phyloP scores from a whole-genome alignment of 2,113 vertebrate genomes.

The Gambusia affinis region DNA sequence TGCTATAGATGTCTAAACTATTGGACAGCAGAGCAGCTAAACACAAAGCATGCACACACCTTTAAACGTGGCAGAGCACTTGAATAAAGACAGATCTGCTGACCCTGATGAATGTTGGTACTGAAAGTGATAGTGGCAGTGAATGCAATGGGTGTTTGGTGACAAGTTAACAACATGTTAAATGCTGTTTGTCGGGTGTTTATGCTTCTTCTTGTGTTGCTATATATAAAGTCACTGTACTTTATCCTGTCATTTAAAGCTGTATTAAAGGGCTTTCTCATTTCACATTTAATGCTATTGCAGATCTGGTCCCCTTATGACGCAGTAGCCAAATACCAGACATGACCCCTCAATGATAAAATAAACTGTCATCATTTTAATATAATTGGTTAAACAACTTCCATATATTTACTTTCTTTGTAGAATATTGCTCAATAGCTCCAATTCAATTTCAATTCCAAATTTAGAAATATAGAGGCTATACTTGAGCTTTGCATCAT shows the following conservation, averaged over 20 bases:
- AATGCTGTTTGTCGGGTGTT: slow-evolving; percentile 1
- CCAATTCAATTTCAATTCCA: background rate
- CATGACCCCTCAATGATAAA: background rate
- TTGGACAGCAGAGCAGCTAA: slow-evolving; percentile 67
- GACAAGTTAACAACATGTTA: slow-evolving; percentile 16
- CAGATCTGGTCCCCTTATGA: background rate
- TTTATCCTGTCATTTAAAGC: background rate
- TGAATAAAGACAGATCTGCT: slow-evolving; percentile 32
- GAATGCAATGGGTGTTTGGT: slow-evolving; percentile 17
- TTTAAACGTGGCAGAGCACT: slow-evolving; percentile 15
- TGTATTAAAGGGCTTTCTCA: background rate
- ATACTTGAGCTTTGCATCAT: too few relatives aligned
- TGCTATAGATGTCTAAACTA: slow-evolving; percentile 79
- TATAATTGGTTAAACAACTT: background rate
- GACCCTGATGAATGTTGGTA: background rate
- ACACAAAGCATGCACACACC: slow-evolving; percentile 39
- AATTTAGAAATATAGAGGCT: background rate
- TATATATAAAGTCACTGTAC: background rate
- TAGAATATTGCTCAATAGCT: background rate
- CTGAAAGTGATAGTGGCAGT: slow-evolving; percentile 7
- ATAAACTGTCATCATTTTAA: background rate
- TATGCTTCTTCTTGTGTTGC: background rate
- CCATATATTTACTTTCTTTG: background rate
- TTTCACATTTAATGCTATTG: background rate
- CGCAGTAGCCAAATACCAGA: background rate